Percentiles rank a stretch among this genome's conserved stretches.
phyloP scores from a whole-genome alignment of 2,797 vertebrate genomes.

The Odontamblyopus rebecca region DNA sequence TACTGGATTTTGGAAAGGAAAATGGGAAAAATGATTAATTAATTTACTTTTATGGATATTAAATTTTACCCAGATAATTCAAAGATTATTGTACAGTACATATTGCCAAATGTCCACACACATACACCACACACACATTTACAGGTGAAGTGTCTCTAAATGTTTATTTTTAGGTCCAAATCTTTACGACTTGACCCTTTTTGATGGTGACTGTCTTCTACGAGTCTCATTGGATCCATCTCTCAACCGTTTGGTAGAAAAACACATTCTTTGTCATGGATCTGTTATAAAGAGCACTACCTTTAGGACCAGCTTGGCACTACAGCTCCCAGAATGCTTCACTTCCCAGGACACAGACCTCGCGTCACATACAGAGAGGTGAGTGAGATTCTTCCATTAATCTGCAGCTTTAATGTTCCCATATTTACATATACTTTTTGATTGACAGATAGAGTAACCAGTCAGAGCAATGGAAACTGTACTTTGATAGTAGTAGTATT shows the following conservation, averaged over 20 bases:
- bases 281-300: constrained; percentile 40
- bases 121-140: neutral
- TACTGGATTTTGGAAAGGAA: too few relatives aligned
- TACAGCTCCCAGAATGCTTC: constrained; percentile 32
- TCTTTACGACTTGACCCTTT: constrained; percentile 74
- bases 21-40: too few relatives aligned
- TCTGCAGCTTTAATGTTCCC: too few relatives aligned
- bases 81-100: too few relatives aligned
- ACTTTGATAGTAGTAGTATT: too few relatives aligned
- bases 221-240: constrained; percentile 71
- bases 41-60: too few relatives aligned
- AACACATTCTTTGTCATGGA: constrained; percentile 54
- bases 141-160: neutral
- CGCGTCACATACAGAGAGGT: constrained; percentile 19
- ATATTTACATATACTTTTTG: too few relatives aligned
- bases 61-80: too few relatives aligned
- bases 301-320: constrained; percentile 44
- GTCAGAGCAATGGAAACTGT: too few relatives aligned
- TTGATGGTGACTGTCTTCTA: constrained; percentile 70
- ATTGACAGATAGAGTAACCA: too few relatives aligned
- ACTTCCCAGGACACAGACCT: neutral
- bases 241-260: constrained; percentile 68
- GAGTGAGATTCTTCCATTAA: too few relatives aligned
- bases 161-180: constrained; percentile 45
- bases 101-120: neutral